A percentile compares a stretch with the other conserved stretches of the same genome.
Evolutionary conservation across 1,140 invertebrate species (phyloP).

Genomic region (Monomorium pharaonis): DNA sequence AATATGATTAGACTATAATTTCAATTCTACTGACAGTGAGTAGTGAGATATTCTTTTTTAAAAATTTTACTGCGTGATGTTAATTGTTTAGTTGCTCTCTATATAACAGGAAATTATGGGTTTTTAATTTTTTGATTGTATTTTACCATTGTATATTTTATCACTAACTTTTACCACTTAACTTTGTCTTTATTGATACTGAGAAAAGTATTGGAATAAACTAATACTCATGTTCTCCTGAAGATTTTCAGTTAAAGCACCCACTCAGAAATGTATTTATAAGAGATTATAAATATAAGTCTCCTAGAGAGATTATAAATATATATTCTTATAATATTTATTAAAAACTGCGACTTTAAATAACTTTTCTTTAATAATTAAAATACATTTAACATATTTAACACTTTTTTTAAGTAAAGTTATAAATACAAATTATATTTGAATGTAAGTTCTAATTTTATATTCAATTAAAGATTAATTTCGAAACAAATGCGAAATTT

Average conservation of each 20-base stretch:
- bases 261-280: slow-evolving; percentile 6
- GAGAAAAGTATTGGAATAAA: not conserved
- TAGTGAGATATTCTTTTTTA: not conserved
- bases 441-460: not conserved
- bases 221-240: slow-evolving; percentile 1
- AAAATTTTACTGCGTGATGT: not conserved
- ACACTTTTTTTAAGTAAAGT: not conserved
- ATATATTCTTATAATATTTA: slow-evolving; percentile 8
- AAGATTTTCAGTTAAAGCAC: not conserved
- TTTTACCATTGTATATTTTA: not conserved
- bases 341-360: not conserved
- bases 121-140: not conserved
- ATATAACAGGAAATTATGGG: not conserved
- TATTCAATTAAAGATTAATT: slow-evolving; percentile 20
- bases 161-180: too few relatives aligned
- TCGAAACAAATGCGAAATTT: not conserved
- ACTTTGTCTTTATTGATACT: not conserved
- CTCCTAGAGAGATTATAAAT: slow-evolving; percentile 6
- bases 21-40: not conserved
- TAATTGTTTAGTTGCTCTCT: not conserved
- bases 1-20: not conserved
- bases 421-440: not conserved
- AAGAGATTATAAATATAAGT: slow-evolving; percentile 5
- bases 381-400: not conserved
- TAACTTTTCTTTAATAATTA: not conserved